These are phyloP conservation scores for Caprella mutica DNA, from an alignment of 2,888 invertebrate genomes.

Conservation along the genomic window DNA sequence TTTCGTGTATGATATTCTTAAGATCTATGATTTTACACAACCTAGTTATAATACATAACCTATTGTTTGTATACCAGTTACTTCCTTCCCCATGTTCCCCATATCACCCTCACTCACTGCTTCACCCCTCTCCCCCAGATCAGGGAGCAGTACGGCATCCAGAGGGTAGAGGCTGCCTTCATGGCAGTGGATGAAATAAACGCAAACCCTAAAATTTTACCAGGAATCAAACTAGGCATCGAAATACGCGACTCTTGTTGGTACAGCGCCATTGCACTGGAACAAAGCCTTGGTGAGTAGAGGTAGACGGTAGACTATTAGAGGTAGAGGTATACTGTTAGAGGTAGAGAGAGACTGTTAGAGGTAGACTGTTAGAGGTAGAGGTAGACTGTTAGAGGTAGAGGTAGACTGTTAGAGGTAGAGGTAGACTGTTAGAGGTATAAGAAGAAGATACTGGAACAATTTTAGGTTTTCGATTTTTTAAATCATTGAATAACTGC, in stretches of 20 bases:
- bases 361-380: too few relatives aligned
- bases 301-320: neutral
- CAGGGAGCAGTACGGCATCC: conserved; percentile 63
- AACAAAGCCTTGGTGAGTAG: conserved; percentile 51
- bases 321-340: neutral
- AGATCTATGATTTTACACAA: too few relatives aligned
- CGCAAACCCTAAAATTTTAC: conserved; percentile 41
- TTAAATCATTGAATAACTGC: too few relatives aligned
- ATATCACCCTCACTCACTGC: neutral
- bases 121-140: conserved; percentile 39
- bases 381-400: too few relatives aligned
- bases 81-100: neutral
- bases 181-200: conserved; percentile 51
- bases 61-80: neutral
- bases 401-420: too few relatives aligned
- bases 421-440: too few relatives aligned
- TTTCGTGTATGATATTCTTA: too few relatives aligned
- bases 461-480: too few relatives aligned
- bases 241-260: conserved; percentile 70
- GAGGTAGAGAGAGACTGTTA: too few relatives aligned
- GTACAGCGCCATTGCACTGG: conserved; percentile 66
- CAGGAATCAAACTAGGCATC: conserved; percentile 50
- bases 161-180: conserved; percentile 55
- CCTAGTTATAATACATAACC: too few relatives aligned
- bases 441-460: too few relatives aligned